Evolutionary conservation across 2,113 vertebrate species (phyloP).

Genomic region (Podiceps cristatus): DNA sequence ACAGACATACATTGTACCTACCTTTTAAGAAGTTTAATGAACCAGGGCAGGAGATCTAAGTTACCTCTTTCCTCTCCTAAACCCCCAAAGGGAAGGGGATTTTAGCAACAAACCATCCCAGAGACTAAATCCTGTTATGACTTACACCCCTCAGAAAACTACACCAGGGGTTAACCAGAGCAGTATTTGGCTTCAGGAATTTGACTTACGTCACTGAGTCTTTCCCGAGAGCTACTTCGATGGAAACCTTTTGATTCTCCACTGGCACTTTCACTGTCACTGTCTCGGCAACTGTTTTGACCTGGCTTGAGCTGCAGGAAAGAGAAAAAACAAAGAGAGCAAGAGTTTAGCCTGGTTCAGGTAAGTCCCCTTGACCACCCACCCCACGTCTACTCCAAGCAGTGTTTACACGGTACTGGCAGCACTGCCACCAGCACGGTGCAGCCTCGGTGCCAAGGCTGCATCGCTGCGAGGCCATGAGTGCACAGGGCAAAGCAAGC

Average conservation of each 20-base stretch:
- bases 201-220: conserved; percentile 92
- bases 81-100: background rate
- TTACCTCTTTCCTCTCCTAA: background rate
- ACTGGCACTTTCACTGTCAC: conserved; percentile 90
- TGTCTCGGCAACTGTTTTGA: conserved; percentile 91
- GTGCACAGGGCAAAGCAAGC: background rate
- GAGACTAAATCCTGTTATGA: background rate
- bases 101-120: background rate
- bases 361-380: background rate
- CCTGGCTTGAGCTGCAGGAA: conserved; percentile 87
- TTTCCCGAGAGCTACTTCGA: conserved; percentile 89
- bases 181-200: background rate
- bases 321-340: conserved; percentile 6
- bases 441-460: background rate
- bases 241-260: conserved; percentile 88
- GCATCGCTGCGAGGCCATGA: rapidly evolving
- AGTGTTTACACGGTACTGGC: rapidly evolving
- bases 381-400: background rate
- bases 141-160: background rate
- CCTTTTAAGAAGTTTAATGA: background rate
- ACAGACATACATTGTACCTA: background rate
- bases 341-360: background rate
- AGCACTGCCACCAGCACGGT: rapidly evolving
- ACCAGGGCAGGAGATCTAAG: background rate
- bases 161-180: background rate